Percentiles rank a stretch among this genome's conserved stretches.
phyloP scores from a whole-genome alignment of 2,797 vertebrate species.

The Mastacembelus armatus region DNA sequence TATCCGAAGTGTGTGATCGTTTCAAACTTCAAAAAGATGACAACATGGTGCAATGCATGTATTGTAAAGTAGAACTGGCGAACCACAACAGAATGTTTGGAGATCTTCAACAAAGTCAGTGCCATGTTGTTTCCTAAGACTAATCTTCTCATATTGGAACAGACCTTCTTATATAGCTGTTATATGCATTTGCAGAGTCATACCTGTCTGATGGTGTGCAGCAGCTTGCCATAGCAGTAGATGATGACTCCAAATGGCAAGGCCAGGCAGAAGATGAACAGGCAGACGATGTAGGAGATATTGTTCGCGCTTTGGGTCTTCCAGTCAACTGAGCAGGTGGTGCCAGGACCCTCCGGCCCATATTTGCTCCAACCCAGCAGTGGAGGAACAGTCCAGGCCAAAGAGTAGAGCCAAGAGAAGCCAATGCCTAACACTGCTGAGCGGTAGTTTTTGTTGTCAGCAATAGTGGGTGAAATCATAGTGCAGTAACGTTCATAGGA shows the following conservation, averaged over 20 bases:
- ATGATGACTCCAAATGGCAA: conserved; percentile 86
- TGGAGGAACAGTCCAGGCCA: conserved; percentile 83
- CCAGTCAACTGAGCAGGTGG: conserved; percentile 88
- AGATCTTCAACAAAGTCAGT: no score
- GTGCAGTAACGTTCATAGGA: conserved; percentile 87
- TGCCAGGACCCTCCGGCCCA: conserved; percentile 86
- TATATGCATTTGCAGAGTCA: conserved; percentile 5
- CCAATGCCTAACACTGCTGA: conserved; percentile 80
- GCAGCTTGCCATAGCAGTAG: conserved; percentile 85
- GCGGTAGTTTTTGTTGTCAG: conserved; percentile 79
- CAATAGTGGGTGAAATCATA: conserved; percentile 79
- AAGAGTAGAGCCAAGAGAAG: conserved; percentile 87
- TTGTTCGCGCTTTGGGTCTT: conserved; percentile 83
- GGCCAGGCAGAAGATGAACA: conserved; percentile 86
- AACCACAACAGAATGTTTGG: no score
- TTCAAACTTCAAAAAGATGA: no score
- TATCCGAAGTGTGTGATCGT: no score
- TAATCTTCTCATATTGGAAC: background rate
- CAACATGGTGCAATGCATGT: no score
- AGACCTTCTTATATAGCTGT: background rate
- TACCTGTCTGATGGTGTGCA: conserved; percentile 85
- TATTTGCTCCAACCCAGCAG: conserved; percentile 89
- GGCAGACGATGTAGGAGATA: conserved; percentile 85
- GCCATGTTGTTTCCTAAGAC: background rate
- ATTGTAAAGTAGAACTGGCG: no score